Percentiles rank a stretch among this genome's conserved stretches.
These are phyloP conservation scores for Coecobrya sp. DNA, from an alignment of 2,888 invertebrate genomes.

Conservation along the genomic window DNA sequence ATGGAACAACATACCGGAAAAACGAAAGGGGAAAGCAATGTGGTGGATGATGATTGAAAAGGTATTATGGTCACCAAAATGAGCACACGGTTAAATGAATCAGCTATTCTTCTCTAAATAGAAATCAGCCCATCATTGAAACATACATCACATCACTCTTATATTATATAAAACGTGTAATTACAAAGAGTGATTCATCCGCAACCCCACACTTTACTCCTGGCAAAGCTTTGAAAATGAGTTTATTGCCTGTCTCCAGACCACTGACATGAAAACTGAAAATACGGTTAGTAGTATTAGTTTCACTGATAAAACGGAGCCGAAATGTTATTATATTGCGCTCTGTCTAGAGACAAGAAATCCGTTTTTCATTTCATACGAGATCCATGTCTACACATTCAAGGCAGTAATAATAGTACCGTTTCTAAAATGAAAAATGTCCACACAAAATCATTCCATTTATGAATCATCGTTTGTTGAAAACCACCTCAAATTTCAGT, in stretches of 20 bases:
- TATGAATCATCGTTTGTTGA: neutral
- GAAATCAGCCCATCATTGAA: conserved; percentile 2
- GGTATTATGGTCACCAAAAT: neutral
- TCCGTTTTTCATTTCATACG: no score
- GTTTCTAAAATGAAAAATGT: neutral
- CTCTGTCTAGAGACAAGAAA: no score
- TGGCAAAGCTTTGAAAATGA: neutral
- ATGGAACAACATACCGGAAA: neutral
- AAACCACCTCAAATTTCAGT: neutral
- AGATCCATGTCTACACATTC: neutral
- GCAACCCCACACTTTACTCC: neutral
- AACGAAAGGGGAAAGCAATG: neutral
- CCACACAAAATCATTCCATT: neutral
- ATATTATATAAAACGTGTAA: conserved; percentile 17
- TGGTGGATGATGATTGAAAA: neutral
- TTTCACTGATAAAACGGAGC: neutral
- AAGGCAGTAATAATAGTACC: conserved; percentile 13
- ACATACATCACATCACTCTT: neutral
- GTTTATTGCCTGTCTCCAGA: neutral
- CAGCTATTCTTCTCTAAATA: neutral
- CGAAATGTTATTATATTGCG: neutral
- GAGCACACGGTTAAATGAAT: conserved; percentile 12
- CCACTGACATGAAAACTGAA: neutral
- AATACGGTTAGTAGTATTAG: neutral
- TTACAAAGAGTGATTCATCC: conserved; percentile 32